A percentile compares a stretch with the other conserved stretches of the same genome.
phyloP scores from a whole-genome alignment of 2,888 invertebrate genomes.

The Iphiclides podalirius region DNA sequence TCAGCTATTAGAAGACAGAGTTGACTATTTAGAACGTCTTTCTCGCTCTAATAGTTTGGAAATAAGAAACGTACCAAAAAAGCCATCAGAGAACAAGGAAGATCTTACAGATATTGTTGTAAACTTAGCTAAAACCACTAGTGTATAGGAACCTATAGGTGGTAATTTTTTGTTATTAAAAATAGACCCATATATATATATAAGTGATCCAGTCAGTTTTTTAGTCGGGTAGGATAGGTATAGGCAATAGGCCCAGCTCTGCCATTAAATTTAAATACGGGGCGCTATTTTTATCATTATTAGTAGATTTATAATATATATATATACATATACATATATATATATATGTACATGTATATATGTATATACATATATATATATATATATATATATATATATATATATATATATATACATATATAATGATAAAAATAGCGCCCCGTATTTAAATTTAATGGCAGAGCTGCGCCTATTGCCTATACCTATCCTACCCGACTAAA shows the following conservation, averaged over 20 bases:
- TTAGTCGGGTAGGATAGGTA: background rate
- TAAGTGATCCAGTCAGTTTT: slow-evolving; percentile 4
- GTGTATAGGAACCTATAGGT: no score
- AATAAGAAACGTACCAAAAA: slow-evolving; percentile 6
- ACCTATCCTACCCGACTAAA: background rate
- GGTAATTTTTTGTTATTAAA: no score
- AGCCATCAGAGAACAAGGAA: background rate
- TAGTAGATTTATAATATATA: no score
- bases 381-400: no score
- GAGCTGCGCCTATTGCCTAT: background rate
- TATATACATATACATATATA: no score
- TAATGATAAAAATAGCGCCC: background rate
- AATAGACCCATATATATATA: no score
- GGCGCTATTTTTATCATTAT: background rate
- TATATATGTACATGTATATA: no score
- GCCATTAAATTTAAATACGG: slow-evolving; percentile 3
- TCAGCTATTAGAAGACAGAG: background rate
- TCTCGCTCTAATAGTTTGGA: background rate
- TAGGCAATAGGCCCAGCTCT: background rate
- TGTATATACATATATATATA: no score
- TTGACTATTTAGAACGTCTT: background rate
- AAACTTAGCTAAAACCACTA: background rate
- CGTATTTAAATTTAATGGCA: slow-evolving; percentile 3
- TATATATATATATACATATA: no score
- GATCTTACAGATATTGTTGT: background rate